Base-by-base conservation (phyloP, 1,140 invertebrate species). In the Papilio dardanus region DNA sequence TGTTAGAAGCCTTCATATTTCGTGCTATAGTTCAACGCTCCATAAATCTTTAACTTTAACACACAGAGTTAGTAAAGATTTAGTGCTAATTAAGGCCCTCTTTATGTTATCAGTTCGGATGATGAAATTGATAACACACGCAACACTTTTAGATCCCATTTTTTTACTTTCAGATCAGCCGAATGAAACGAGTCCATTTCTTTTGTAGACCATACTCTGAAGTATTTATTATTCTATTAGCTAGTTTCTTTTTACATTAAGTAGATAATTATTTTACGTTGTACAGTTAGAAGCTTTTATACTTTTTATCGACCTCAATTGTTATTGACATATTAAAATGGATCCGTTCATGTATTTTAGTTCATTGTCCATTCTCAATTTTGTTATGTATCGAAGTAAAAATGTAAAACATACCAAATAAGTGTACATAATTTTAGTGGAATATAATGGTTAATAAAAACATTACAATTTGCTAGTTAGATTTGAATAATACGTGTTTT, bases 21-120 rank as follows among this genome's bases (percentile, higher is more conserved):
- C 10, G 24, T 62, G 28, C 16, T 62, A 24, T 62, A 62, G 54
- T 62, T 62, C 54, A 62, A 62, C 21, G 46, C 46, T 50, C 46
- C 21, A 19, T 21, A 50, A 50, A 50, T 50, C n/a, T n/a, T n/a
- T n/a, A n/a, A n/a, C n/a, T n/a, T n/a, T n/a, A n/a, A n/a, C n/a
- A n/a, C n/a, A n/a, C n/a, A n/a, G n/a, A n/a, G n/a, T n/a, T n/a
- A n/a, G n/a, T n/a, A n/a, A n/a, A n/a, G n/a, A n/a, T 50, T 19
- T 58, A 58, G 7, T 54, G 19, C 19, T 8, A 54, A 6, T n/a
- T 12, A 35, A 35, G 37, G 16, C 40, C 16, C 40, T 4, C 14
- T 16, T 16, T 16, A 42, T 42, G 7, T 0, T 37, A 46, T 37
- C 2, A 37, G 8, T 12, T 33, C 33, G 3, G 35, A 37, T 1